These are phyloP conservation scores for Taphrorychus bicolor DNA, from an alignment of 2,888 invertebrate genomes.

Conservation along the genomic window DNA sequence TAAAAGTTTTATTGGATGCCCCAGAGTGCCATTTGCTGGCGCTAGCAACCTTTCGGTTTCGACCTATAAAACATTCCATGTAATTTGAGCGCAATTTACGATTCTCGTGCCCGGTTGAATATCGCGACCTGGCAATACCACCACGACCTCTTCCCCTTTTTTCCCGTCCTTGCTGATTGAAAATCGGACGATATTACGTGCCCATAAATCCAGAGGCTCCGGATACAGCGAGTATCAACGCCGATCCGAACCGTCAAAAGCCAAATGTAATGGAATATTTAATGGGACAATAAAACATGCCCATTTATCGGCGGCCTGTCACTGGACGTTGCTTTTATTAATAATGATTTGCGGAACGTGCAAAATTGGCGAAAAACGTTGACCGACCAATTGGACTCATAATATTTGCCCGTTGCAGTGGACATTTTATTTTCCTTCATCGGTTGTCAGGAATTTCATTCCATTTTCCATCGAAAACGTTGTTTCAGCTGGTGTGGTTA, in stretches of 20 bases:
- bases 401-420: not conserved
- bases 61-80: not conserved
- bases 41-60: too few relatives aligned
- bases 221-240: constrained; percentile 4
- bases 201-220: constrained; percentile 1
- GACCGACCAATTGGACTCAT: not conserved
- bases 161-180: not conserved
- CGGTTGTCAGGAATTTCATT: too few relatives aligned
- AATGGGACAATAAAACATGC: constrained; percentile 52
- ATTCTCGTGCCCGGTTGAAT: not conserved
- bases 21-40: too few relatives aligned
- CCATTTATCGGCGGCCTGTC: constrained; percentile 49
- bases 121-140: not conserved
- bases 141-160: not conserved
- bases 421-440: not conserved
- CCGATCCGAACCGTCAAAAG: constrained; percentile 39
- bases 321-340: constrained; percentile 40
- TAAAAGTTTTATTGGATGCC: too few relatives aligned
- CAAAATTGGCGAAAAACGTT: constrained; percentile 14
- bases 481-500: too few relatives aligned
- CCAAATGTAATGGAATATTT: constrained; percentile 50
- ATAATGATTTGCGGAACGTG: constrained; percentile 27
- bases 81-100: not conserved
- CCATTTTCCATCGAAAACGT: not conserved
- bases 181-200: constrained; percentile 2